Percentiles rank a stretch among this genome's conserved stretches.
These are phyloP conservation scores for Poeciliopsis occidentalis DNA, from an alignment of 2,113 vertebrate species.

Conservation along the genomic window DNA sequence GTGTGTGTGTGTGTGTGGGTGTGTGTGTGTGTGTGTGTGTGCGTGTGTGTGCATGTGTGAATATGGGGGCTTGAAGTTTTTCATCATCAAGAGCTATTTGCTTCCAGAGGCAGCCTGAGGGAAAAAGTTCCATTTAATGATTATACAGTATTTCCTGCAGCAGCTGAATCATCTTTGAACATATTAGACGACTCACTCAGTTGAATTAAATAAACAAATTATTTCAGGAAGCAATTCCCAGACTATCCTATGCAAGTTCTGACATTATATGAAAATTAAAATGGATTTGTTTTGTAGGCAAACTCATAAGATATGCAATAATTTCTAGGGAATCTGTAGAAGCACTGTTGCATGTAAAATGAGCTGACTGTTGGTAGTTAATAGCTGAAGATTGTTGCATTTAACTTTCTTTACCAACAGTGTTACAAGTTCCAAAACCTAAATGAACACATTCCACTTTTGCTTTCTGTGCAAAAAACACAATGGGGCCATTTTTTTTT, in stretches of 20 bases:
- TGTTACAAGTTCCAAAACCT: background rate
- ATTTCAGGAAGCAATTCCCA: background rate
- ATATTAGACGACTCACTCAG: background rate
- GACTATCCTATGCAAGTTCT: background rate
- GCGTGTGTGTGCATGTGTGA: no score
- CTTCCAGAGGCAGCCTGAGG: background rate
- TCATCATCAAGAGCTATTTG: slow-evolving; percentile 4
- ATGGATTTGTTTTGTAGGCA: background rate
- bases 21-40: background rate
- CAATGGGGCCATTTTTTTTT: no score
- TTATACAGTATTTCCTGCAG: slow-evolving; percentile 17
- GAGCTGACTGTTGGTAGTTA: background rate
- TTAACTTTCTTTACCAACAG: background rate
- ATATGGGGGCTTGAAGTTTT: slow-evolving; percentile 9
- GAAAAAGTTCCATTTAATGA: slow-evolving; percentile 12
- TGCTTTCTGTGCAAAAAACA: no score
- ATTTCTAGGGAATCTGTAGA: slow-evolving; percentile 1
- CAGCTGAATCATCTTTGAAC: slow-evolving; percentile 1
- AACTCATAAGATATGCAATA: background rate
- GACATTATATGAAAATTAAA: slow-evolving; percentile 1
- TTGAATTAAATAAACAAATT: background rate
- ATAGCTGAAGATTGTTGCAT: background rate
- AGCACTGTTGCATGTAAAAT: background rate
- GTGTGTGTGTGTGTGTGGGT: background rate
- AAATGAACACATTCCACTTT: no score